A percentile compares a stretch with the other conserved stretches of the same genome.
Conservation (phyloP, 2,888 invertebrate genomes). For the Noctua fimbriata region DNA sequence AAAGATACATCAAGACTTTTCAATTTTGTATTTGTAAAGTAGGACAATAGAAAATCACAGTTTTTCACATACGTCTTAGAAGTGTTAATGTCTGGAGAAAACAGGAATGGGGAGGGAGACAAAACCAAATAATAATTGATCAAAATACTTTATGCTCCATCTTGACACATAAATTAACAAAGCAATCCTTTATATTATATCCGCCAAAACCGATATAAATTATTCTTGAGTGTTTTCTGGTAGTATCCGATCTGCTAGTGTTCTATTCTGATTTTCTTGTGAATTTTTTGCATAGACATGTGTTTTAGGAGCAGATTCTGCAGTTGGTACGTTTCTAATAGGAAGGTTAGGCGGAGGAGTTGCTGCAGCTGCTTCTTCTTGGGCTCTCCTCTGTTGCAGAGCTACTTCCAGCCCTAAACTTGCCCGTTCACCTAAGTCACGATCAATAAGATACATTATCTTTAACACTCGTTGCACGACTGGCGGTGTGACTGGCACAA, state of each 20-base stretch:
- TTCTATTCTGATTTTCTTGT: not conserved
- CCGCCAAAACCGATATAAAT: not conserved
- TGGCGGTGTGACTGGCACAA: slow-evolving; percentile 47
- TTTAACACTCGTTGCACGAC: slow-evolving; percentile 92
- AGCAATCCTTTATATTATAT: not conserved
- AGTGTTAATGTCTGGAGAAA: not conserved
- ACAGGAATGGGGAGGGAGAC: no score
- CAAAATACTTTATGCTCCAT: not conserved
- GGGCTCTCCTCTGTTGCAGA: slow-evolving; percentile 27
- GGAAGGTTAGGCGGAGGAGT: slow-evolving; percentile 25
- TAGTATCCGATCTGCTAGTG: not conserved
- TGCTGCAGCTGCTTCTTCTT: slow-evolving; percentile 34
- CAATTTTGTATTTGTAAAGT: not conserved
- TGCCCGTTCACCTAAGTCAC: slow-evolving; percentile 93
- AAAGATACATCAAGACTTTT: not conserved
- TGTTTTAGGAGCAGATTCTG: slow-evolving; percentile 15
- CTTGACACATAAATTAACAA: not conserved
- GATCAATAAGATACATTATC: slow-evolving; percentile 94
- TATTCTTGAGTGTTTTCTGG: not conserved
- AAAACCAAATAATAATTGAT: not conserved
- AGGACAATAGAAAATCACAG: not conserved
- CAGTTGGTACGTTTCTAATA: slow-evolving; percentile 32
- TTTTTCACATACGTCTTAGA: not conserved
- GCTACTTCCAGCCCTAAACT: slow-evolving; percentile 67
- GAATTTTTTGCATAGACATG: not conserved